These are phyloP conservation scores for Bombus sibiricus DNA, from an alignment of 1,140 invertebrate species.

Conservation along the genomic window DNA sequence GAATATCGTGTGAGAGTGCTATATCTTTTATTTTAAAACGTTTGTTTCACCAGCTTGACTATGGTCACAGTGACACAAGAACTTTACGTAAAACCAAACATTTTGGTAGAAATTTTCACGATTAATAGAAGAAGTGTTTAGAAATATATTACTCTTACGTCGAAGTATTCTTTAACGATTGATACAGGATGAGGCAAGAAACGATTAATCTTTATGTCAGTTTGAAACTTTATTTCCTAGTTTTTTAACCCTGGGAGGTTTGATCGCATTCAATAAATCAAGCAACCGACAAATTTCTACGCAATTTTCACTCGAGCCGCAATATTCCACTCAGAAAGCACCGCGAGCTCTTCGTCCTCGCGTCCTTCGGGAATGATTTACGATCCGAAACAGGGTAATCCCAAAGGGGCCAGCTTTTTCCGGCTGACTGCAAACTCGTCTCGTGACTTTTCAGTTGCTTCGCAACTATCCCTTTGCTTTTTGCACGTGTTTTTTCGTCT, in stretches of 20 bases:
- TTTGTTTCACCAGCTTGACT: neutral
- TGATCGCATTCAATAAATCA: neutral
- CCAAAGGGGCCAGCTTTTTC: slow-evolving; percentile 11
- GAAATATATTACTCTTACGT: too few species aligned
- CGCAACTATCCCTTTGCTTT: neutral
- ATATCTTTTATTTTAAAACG: too few species aligned
- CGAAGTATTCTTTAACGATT: neutral
- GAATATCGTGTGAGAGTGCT: too few species aligned
- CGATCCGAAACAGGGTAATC: slow-evolving; percentile 23
- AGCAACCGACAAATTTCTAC: slow-evolving; percentile 16
- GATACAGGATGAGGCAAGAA: neutral
- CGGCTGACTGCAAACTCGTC: neutral
- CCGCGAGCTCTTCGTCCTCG: neutral
- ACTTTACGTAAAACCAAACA: too few species aligned
- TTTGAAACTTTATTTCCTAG: neutral
- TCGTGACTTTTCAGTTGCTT: slow-evolving; percentile 19
- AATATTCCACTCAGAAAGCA: neutral
- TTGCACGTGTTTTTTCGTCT: neutral
- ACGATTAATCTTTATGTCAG: neutral
- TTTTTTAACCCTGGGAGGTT: neutral
- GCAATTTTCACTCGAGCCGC: slow-evolving; percentile 5
- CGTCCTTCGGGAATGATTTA: slow-evolving; percentile 40
- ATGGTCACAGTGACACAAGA: too few species aligned
- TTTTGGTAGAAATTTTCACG: too few species aligned
- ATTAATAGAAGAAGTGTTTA: too few species aligned